Conservation (phyloP, 2,888 invertebrate species). For the Aspidiotus destructor region DNA sequence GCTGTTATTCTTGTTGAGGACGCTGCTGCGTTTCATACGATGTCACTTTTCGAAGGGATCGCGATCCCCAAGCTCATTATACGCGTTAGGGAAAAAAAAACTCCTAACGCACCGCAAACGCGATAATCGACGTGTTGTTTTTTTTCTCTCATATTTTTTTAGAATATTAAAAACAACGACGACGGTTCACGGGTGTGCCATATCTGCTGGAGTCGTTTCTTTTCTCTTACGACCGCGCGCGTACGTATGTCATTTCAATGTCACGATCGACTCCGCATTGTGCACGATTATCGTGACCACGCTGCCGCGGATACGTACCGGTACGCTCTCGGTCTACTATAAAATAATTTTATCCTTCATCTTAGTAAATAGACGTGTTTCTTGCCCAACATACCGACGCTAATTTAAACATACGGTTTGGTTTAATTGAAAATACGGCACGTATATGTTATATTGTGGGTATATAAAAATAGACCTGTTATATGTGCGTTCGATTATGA, state of each 20-base stretch:
- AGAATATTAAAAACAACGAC: background rate
- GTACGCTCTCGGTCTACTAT: background rate
- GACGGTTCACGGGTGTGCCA: background rate
- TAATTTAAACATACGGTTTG: conserved; percentile 1
- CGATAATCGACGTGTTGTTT: background rate
- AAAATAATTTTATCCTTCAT: conserved; percentile 28
- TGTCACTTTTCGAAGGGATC: too few species aligned
- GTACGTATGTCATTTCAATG: conserved; percentile 23
- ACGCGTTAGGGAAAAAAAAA: too few species aligned
- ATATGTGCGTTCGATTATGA: too few species aligned
- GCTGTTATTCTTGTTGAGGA: too few species aligned
- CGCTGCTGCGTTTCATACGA: too few species aligned
- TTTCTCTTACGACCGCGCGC: background rate
- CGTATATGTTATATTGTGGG: background rate
- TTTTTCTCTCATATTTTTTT: background rate
- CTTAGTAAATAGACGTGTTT: conserved; percentile 24
- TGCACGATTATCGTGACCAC: conserved; percentile 30
- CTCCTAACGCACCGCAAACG: background rate
- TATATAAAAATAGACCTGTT: too few species aligned
- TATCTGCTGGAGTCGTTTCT: conserved; percentile 1
- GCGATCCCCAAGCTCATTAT: too few species aligned
- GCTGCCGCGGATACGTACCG: conserved; percentile 12
- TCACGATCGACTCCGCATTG: conserved; percentile 29
- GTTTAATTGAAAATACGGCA: conserved; percentile 28
- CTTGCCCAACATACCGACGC: conserved; percentile 19